A percentile compares a stretch with the other conserved stretches of the same genome.
Conservation (phyloP, 2,797 vertebrate genomes). For the Lithobates pipiens region DNA sequence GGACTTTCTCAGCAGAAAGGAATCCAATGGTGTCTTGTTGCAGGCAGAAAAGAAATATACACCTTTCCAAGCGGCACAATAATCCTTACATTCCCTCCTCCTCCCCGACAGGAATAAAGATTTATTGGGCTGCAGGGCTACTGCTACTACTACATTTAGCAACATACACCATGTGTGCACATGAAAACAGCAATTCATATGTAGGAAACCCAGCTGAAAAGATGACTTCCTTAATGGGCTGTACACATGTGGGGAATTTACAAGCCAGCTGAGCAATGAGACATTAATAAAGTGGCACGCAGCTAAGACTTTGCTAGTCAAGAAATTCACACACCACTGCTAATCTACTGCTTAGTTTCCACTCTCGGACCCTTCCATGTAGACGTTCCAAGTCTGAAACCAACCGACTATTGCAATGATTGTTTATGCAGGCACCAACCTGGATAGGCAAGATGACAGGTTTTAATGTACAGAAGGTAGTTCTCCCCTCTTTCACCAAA, state of each 20-base stretch:
- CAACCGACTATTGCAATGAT: too few relatives aligned
- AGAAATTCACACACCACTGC: conserved; percentile 17
- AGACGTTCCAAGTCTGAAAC: too few relatives aligned
- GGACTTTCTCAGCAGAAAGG: conserved; percentile 47
- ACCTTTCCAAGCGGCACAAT: conserved; percentile 48
- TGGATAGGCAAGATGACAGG: too few relatives aligned
- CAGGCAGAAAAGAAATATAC: conserved; percentile 26
- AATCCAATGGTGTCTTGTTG: conserved; percentile 50
- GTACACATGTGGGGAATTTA: conserved; percentile 50
- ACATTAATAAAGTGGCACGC: conserved; percentile 34
- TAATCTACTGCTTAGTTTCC: conserved; percentile 24
- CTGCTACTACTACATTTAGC: conserved; percentile 48
- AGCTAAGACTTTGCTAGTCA: conserved; percentile 15
- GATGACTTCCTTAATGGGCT: conserved; percentile 32
- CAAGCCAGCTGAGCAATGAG: conserved; percentile 36
- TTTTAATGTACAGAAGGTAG: too few relatives aligned
- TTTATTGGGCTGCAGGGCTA: conserved; percentile 43
- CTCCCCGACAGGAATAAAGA: conserved; percentile 33
- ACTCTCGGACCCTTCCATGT: neutral
- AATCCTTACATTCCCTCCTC: conserved; percentile 20
- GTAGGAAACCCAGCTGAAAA: conserved; percentile 43
- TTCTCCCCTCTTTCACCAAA: too few relatives aligned
- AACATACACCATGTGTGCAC: conserved; percentile 37
- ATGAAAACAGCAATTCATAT: conserved; percentile 29
- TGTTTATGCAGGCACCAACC: too few relatives aligned